phyloP scores from a whole-genome alignment of 1,140 invertebrate genomes.

The Theocolax elegans region DNA sequence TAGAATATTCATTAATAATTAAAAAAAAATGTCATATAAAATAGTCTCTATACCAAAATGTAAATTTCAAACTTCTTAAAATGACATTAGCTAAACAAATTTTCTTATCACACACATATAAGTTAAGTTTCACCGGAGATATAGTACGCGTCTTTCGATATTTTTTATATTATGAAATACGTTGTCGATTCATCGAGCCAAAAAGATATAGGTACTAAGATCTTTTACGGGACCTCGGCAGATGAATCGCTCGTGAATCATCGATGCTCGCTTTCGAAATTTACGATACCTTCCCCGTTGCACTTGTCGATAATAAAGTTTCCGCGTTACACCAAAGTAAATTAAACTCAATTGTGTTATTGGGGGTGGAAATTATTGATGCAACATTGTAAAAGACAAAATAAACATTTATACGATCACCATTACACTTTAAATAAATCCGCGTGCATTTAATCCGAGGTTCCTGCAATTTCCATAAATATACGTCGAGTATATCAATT shows the following conservation, averaged over 20 bases:
- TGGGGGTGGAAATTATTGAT: neutral
- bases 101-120: too few species aligned
- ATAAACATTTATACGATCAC: too few species aligned
- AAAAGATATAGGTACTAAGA: slow-evolving; percentile 32
- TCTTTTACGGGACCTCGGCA: slow-evolving; percentile 14
- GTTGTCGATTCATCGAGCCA: slow-evolving; percentile 17
- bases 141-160: neutral
- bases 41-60: too few species aligned
- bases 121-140: neutral
- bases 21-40: too few species aligned
- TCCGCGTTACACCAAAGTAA: slow-evolving; percentile 10
- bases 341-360: neutral
- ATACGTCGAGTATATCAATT: too few species aligned
- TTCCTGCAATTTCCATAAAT: too few species aligned
- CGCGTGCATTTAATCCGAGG: too few species aligned
- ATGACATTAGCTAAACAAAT: too few species aligned
- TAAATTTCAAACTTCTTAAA: neutral
- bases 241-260: slow-evolving; percentile 33
- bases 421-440: too few species aligned
- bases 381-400: neutral
- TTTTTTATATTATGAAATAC: slow-evolving; percentile 37
- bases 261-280: slow-evolving; percentile 19
- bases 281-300: slow-evolving; percentile 10
- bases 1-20: too few species aligned
- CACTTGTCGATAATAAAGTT: slow-evolving; percentile 14